These are phyloP conservation scores for Clarias batrachus DNA, from an alignment of 2,113 vertebrate genomes.

Conservation along the genomic window DNA sequence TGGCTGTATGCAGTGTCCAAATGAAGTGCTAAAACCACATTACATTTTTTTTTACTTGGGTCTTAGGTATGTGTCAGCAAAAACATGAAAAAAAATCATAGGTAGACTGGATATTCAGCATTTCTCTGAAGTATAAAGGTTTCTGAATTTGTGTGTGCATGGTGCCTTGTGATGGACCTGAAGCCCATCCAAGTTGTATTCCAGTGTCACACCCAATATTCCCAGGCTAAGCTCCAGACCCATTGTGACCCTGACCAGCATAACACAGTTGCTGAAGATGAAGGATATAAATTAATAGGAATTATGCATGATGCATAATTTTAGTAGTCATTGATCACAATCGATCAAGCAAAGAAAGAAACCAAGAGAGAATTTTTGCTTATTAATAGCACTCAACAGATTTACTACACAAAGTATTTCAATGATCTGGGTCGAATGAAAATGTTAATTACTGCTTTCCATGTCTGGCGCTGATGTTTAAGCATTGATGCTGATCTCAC, in stretches of 20 bases:
- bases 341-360: background rate
- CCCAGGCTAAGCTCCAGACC: background rate
- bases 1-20: background rate
- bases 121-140: background rate
- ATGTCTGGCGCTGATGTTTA: background rate
- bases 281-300: background rate
- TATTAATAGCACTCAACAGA: background rate
- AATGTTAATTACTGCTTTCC: background rate
- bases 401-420: background rate
- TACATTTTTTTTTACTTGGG: background rate
- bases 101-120: background rate
- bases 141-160: background rate
- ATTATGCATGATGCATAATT: background rate
- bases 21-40: background rate
- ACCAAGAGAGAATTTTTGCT: background rate
- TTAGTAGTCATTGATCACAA: background rate
- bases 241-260: background rate
- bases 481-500: background rate
- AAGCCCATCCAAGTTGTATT: background rate
- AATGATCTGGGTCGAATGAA: background rate
- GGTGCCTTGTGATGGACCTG: background rate
- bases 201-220: background rate
- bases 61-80: background rate
- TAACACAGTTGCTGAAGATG: background rate
- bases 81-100: background rate